Conservation (phyloP, 2,797 vertebrate species). For the Falco biarmicus region DNA sequence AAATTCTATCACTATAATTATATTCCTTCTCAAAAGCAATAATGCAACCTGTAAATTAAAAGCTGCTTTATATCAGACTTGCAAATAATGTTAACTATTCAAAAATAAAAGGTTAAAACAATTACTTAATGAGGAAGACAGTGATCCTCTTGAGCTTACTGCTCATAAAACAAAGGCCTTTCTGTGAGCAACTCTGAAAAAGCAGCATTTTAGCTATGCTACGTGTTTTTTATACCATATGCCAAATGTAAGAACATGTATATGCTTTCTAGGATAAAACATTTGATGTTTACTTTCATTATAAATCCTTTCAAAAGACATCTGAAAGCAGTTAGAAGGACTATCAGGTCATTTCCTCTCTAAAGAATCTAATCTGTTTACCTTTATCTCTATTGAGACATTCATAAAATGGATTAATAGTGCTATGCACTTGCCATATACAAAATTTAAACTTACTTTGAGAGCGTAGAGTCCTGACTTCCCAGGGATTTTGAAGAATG, state of each 20-base stretch:
- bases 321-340: constrained; percentile 71
- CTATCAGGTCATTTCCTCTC: constrained; percentile 55
- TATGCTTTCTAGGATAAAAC: constrained; percentile 66
- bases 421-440: constrained; percentile 8
- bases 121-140: constrained; percentile 41
- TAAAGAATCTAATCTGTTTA: constrained; percentile 68
- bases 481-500: constrained; percentile 87
- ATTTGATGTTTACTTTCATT: constrained; percentile 65
- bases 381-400: constrained; percentile 57
- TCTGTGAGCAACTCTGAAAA: constrained; percentile 48
- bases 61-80: constrained; percentile 8
- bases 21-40: neutral
- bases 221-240: constrained; percentile 46
- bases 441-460: constrained; percentile 82
- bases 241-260: constrained; percentile 56
- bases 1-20: neutral
- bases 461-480: constrained; percentile 88
- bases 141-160: constrained; percentile 22
- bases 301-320: constrained; percentile 68
- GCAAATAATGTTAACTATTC: constrained; percentile 14
- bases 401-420: constrained; percentile 55
- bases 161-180: constrained; percentile 30
- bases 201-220: constrained; percentile 48
- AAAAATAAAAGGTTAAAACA: constrained; percentile 28
- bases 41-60: constrained; percentile 1